These are phyloP conservation scores for Sinotaia quadrata DNA, from an alignment of 2,888 invertebrate species.

Conservation along the genomic window DNA sequence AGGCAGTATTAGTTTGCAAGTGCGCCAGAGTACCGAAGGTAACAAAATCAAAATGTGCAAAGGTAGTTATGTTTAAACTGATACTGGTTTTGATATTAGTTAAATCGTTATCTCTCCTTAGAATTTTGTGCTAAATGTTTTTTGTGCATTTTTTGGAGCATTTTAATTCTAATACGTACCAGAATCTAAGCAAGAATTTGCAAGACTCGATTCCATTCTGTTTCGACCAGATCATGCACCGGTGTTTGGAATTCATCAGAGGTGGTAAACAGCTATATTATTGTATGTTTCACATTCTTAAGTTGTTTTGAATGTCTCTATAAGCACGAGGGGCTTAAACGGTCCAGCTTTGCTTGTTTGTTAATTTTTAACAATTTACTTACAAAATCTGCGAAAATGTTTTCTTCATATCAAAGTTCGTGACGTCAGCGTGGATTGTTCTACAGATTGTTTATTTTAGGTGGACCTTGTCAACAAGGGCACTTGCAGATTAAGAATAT, in stretches of 20 bases:
- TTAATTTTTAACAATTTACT: no score
- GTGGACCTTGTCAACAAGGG: conserved; percentile 40
- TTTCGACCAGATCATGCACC: conserved; percentile 25
- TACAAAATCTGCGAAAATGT: no score
- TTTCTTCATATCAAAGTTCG: background rate
- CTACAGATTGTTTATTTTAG: conserved; percentile 29
- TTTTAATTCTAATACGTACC: conserved; percentile 7
- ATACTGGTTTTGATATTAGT: background rate
- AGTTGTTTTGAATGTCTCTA: no score
- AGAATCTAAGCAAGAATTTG: conserved; percentile 21
- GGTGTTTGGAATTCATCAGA: no score
- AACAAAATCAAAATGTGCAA: conserved; percentile 13
- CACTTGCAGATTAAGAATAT: conserved; percentile 6
- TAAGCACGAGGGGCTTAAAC: no score
- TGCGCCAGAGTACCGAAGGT: conserved; percentile 41
- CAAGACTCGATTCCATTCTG: conserved; percentile 10
- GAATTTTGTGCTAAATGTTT: background rate
- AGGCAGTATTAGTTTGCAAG: conserved; percentile 40
- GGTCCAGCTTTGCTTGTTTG: no score
- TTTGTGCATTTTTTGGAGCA: conserved; percentile 6
- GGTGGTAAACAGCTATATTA: conserved; percentile 22
- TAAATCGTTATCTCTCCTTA: background rate
- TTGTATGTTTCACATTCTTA: no score
- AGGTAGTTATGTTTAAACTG: background rate
- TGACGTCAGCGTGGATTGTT: conserved; percentile 29